Evolutionary conservation across 2,888 invertebrate species (phyloP).

Genomic region (Acronicta leporina): DNA sequence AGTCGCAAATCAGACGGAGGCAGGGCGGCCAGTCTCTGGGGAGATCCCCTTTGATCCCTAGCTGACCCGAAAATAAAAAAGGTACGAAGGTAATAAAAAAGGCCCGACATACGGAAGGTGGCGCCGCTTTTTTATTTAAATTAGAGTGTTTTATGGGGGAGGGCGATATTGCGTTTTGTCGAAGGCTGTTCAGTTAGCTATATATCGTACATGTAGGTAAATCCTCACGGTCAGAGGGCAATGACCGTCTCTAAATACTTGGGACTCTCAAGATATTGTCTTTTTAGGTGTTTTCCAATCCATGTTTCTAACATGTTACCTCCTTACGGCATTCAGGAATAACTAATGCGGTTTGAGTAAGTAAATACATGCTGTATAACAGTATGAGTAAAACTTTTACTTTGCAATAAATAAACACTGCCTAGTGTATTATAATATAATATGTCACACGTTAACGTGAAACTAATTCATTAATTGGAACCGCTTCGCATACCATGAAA

Average conservation of each 20-base stretch:
- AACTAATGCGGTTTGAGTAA: constrained; percentile 46
- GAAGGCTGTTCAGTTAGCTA: constrained; percentile 80
- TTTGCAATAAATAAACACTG: constrained; percentile 20
- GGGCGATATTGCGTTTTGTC: constrained; percentile 88
- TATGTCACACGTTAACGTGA: constrained; percentile 52
- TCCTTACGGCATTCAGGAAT: constrained; percentile 48
- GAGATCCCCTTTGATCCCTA: constrained; percentile 88
- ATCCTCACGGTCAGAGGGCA: constrained; percentile 69
- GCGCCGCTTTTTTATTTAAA: constrained; percentile 89
- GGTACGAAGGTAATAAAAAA: constrained; percentile 87
- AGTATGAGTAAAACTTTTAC: constrained; percentile 31
- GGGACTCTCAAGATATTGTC: constrained; percentile 70
- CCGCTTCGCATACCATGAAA: constrained; percentile 46
- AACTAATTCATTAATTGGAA: constrained; percentile 65
- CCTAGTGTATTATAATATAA: constrained; percentile 21
- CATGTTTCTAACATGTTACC: constrained; percentile 30
- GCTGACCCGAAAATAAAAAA: constrained; percentile 89
- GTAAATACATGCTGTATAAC: constrained; percentile 20
- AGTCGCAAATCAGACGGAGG: constrained; percentile 86
- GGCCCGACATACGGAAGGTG: constrained; percentile 89
- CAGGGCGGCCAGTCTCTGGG: constrained; percentile 77
- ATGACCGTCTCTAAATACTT: constrained; percentile 75
- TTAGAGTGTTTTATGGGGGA: constrained; percentile 89
- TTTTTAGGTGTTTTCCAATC: constrained; percentile 65
- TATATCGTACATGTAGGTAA: constrained; percentile 74